Evolutionary conservation across 1,140 invertebrate genomes (phyloP).

Genomic region (Achatina immaculata): DNA sequence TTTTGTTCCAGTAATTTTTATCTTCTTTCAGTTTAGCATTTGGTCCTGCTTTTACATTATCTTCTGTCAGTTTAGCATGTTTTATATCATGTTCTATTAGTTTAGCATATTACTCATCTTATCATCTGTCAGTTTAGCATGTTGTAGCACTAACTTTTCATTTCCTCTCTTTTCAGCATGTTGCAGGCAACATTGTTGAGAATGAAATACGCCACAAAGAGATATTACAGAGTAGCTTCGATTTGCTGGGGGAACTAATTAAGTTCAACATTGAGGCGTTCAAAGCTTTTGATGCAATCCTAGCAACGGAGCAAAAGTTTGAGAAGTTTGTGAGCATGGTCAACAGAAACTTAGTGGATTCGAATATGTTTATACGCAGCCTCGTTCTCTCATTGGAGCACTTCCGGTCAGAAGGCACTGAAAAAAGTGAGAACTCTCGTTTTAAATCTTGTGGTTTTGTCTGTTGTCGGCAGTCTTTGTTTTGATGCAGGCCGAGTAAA

Average conservation of each 20-base stretch:
- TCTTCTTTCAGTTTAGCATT: too few species aligned
- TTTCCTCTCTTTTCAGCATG: slow-evolving; percentile 62
- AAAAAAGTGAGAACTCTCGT: slow-evolving; percentile 21
- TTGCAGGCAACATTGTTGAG: slow-evolving; percentile 69
- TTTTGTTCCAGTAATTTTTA: too few species aligned
- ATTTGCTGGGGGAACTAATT: slow-evolving; percentile 72
- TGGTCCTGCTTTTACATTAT: too few species aligned
- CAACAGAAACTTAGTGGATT: slow-evolving; percentile 72
- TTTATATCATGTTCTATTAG: too few species aligned
- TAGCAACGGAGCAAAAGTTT: slow-evolving; percentile 62
- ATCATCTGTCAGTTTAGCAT: too few species aligned
- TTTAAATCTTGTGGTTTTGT: too few species aligned
- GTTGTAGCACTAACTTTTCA: background rate
- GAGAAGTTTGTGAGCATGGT: slow-evolving; percentile 70
- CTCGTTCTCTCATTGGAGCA: slow-evolving; percentile 71
- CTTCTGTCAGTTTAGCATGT: too few species aligned
- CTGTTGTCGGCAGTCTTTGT: too few species aligned
- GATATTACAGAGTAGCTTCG: slow-evolving; percentile 74
- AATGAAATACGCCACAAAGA: slow-evolving; percentile 72
- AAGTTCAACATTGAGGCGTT: slow-evolving; percentile 74
- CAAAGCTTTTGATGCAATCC: slow-evolving; percentile 67
- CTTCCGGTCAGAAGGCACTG: slow-evolving; percentile 59
- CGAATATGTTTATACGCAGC: slow-evolving; percentile 74
- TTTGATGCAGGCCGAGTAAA: too few species aligned
- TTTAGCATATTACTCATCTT: too few species aligned